These are phyloP conservation scores for Pelecanus crispus DNA, from an alignment of 2,113 vertebrate genomes.

Conservation along the genomic window DNA sequence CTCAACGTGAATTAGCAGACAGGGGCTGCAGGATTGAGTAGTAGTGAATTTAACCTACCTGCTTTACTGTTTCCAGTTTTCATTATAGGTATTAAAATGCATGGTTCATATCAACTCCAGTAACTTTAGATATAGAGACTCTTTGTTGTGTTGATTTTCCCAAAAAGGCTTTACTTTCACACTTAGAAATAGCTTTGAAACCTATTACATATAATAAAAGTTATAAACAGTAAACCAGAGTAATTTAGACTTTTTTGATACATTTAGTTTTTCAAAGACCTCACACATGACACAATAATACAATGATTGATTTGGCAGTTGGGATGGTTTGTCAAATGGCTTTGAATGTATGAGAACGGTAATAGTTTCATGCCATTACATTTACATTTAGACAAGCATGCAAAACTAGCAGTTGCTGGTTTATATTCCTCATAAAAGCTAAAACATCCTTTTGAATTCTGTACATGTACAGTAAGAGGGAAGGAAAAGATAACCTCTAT, in stretches of 20 bases:
- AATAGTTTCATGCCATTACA: neutral
- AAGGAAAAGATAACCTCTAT: neutral
- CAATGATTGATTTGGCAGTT: neutral
- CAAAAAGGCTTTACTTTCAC: neutral
- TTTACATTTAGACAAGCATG: conserved; percentile 26
- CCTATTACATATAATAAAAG: neutral
- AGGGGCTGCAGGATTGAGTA: neutral
- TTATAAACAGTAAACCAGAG: neutral
- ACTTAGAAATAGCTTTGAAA: neutral
- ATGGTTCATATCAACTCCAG: neutral
- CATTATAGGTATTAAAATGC: neutral
- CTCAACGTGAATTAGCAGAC: neutral
- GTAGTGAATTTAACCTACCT: neutral
- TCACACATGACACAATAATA: neutral
- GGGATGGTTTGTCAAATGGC: neutral
- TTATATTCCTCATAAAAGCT: neutral
- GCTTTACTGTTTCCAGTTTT: neutral
- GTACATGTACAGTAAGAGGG: neutral
- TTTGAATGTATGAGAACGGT: neutral
- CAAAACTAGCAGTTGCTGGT: neutral
- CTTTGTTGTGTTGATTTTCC: neutral
- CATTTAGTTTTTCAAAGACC: neutral
- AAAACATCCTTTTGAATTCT: neutral
- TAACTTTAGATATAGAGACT: neutral
- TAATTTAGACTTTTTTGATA: neutral